phyloP scores from a whole-genome alignment of 2,888 invertebrate genomes.

The Sphaerophoria rueppellii region DNA sequence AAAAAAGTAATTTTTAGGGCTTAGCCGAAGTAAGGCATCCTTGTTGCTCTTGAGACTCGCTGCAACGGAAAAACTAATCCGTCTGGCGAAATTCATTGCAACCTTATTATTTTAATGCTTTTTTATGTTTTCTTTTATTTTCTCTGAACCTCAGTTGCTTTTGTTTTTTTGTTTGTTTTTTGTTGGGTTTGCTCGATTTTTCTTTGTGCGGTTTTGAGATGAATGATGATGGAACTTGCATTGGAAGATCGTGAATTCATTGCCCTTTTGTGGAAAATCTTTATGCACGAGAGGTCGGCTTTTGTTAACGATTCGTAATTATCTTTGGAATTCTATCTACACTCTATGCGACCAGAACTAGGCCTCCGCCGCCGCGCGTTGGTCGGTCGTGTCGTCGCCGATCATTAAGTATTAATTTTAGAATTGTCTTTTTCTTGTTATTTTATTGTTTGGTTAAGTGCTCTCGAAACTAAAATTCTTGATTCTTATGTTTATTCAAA shows the following conservation, averaged over 20 bases:
- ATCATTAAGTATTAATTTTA: constrained; percentile 41
- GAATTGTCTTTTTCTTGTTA: constrained; percentile 24
- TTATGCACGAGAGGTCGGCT: constrained; percentile 33
- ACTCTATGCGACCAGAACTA: constrained; percentile 14
- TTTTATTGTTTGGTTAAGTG: constrained; percentile 64
- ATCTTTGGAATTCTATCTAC: constrained; percentile 4
- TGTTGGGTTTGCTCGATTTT: constrained; percentile 6
- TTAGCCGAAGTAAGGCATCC: constrained; percentile 11
- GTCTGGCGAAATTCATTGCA: constrained; percentile 68
- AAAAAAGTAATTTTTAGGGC: constrained; percentile 38
- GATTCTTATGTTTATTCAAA: constrained; percentile 57
- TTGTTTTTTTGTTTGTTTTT: constrained; percentile 3
- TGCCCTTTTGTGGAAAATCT: constrained; percentile 61
- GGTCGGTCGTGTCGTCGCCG: constrained; percentile 8
- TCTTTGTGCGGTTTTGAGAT: constrained; percentile 31
- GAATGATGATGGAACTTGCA: not conserved
- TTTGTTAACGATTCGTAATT: constrained; percentile 68
- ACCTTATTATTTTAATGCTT: constrained; percentile 72
- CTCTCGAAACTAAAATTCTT: constrained; percentile 22
- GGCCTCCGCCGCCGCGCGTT: not conserved
- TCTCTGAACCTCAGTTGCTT: constrained; percentile 18
- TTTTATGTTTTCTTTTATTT: constrained; percentile 29
- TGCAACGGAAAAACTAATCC: constrained; percentile 70
- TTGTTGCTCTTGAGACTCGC: constrained; percentile 18
- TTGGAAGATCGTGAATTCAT: constrained; percentile 56